phyloP scores from a whole-genome alignment of 1,140 invertebrate species.

The Drosophila ogumai region DNA sequence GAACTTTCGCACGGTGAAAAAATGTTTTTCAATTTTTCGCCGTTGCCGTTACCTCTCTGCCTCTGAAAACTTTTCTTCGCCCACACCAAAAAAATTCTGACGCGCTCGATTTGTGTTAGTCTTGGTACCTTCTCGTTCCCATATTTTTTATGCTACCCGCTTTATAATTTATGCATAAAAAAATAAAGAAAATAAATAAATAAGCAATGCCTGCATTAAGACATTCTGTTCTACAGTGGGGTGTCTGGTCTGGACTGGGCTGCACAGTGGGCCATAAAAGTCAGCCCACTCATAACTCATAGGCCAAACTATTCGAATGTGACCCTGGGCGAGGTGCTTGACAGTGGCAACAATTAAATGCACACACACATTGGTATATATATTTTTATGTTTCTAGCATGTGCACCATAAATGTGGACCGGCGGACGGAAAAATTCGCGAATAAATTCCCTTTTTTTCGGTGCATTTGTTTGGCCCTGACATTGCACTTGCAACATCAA shows the following conservation, averaged over 20 bases:
- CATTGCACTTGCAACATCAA: conserved; percentile 59
- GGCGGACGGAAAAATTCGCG: conserved; percentile 5
- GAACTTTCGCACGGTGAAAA: conserved; percentile 71
- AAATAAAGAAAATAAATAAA: conserved; percentile 43
- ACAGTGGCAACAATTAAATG: conserved; percentile 60
- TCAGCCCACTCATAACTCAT: conserved; percentile 72
- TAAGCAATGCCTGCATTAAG: conserved; percentile 53
- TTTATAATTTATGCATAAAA: conserved; percentile 72
- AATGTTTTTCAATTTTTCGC: conserved; percentile 74
- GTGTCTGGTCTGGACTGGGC: conserved; percentile 20
- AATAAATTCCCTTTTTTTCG: conserved; percentile 66
- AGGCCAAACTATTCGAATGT: conserved; percentile 63
- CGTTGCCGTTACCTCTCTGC: conserved; percentile 23
- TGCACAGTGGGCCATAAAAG: conserved; percentile 72
- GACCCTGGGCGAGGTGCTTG: conserved; percentile 77
- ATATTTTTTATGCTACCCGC: conserved; percentile 65
- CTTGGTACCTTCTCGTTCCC: conserved; percentile 23
- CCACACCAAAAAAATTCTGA: conserved; percentile 61
- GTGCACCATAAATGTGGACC: conserved; percentile 65
- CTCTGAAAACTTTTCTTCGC: conserved; percentile 35
- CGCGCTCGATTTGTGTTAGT: conserved; percentile 63
- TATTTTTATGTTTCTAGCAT: conserved; percentile 72
- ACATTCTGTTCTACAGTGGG: conserved; percentile 38
- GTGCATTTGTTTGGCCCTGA: conserved; percentile 57
- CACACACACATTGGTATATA: conserved; percentile 27